Evolutionary conservation across 1,140 invertebrate species (phyloP).

Genomic region (Diuraphis noxia): DNA sequence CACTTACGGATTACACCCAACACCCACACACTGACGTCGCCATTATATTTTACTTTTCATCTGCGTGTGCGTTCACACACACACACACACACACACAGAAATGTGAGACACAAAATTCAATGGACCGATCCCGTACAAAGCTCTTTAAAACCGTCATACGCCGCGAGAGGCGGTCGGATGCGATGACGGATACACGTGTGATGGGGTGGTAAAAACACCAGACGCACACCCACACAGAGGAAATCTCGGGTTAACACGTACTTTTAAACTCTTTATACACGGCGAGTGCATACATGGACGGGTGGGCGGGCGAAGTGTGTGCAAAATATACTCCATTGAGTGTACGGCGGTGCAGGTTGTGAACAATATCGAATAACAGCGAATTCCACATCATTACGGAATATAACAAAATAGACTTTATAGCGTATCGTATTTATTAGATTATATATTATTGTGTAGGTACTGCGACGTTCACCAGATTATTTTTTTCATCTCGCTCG

Average conservation of each 20-base stretch:
- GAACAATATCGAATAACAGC: background rate
- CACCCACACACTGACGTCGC: background rate
- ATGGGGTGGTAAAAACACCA: background rate
- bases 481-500: background rate
- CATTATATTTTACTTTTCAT: slow-evolving; percentile 40
- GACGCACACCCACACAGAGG: background rate
- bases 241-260: background rate
- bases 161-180: background rate
- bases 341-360: background rate
- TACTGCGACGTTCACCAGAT: no score
- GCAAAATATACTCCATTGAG: background rate
- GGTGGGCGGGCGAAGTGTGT: background rate
- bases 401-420: no score
- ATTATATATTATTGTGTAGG: no score
- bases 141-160: slow-evolving; percentile 8
- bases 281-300: background rate
- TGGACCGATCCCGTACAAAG: background rate
- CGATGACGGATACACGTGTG: background rate
- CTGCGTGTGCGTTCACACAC: background rate
- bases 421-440: no score
- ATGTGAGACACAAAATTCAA: background rate
- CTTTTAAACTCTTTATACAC: background rate
- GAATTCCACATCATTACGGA: background rate
- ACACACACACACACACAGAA: background rate
- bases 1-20: slow-evolving; percentile 26